A percentile compares a stretch with the other conserved stretches of the same genome.
phyloP scores from a whole-genome alignment of 2,113 vertebrate genomes.

The Vidua chalybeata region DNA sequence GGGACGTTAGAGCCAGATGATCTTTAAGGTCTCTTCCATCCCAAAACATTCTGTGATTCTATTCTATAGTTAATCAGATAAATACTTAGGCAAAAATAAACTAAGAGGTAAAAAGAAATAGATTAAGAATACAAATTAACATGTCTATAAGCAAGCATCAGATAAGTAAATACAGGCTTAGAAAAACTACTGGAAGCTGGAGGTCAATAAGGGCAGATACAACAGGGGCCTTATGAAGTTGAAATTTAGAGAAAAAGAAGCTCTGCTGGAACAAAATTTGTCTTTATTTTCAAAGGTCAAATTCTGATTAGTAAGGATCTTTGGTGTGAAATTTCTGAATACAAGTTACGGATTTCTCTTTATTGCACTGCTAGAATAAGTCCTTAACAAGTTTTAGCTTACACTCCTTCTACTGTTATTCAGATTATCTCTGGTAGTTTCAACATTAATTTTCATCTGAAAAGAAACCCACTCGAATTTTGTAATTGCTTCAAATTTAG shows the following conservation, averaged over 20 bases:
- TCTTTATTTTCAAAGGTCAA: background rate
- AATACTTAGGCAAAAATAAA: conserved; percentile 47
- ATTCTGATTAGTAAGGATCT: background rate
- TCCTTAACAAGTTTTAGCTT: background rate
- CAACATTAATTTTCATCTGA: background rate
- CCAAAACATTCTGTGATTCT: background rate
- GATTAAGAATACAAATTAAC: background rate
- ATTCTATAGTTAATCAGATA: background rate
- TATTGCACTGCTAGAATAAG: background rate
- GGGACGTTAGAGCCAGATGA: background rate
- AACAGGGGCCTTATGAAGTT: background rate
- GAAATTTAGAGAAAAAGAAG: background rate
- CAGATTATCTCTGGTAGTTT: background rate
- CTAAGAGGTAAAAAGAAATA: conserved; percentile 34
- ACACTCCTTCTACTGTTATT: background rate
- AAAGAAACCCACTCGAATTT: background rate
- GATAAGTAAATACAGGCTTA: background rate
- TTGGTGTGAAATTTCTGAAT: background rate
- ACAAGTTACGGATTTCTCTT: background rate
- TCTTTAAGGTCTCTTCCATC: background rate
- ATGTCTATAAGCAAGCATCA: background rate
- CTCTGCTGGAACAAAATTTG: background rate
- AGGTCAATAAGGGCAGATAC: background rate
- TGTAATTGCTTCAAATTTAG: conserved; percentile 12
- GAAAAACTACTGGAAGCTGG: background rate